Percentiles rank a stretch among this genome's conserved stretches.
Evolutionary conservation across 2,797 vertebrate species (phyloP).

Genomic region (Neosalanx taihuensis): DNA sequence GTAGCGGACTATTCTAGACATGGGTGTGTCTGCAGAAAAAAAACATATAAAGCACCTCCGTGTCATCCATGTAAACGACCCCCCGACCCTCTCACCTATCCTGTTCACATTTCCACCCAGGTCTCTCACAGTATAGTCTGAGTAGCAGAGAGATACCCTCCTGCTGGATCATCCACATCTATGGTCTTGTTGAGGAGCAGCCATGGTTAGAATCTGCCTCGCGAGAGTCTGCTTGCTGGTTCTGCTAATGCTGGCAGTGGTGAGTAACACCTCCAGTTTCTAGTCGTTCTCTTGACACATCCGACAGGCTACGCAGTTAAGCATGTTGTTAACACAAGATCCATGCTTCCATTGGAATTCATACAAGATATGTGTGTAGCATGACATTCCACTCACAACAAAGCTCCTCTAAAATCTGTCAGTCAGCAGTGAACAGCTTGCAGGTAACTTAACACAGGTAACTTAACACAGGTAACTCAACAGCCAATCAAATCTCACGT

Average conservation of each 20-base stretch:
- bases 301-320: neutral
- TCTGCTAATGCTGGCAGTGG: constrained; percentile 41
- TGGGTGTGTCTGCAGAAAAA: constrained; percentile 25
- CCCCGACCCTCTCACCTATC: neutral
- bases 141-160: neutral
- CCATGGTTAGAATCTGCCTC: constrained; percentile 43
- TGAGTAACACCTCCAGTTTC: constrained; percentile 33
- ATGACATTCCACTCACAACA: too few relatives aligned
- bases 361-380: neutral
- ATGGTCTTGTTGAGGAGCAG: neutral
- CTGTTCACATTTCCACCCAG: neutral
- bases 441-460: too few relatives aligned
- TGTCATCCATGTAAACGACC: neutral
- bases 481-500: too few relatives aligned
- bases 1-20: neutral
- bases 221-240: constrained; percentile 40
- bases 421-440: too few relatives aligned
- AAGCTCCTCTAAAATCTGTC: too few relatives aligned
- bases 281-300: constrained; percentile 4
- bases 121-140: neutral
- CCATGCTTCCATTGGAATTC: neutral
- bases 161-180: neutral
- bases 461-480: too few relatives aligned
- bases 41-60: constrained; percentile 2
- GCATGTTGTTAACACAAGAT: too few relatives aligned